These are phyloP conservation scores for Okapia johnstoni DNA, from an alignment of 2,113 vertebrate species.

Conservation along the genomic window DNA sequence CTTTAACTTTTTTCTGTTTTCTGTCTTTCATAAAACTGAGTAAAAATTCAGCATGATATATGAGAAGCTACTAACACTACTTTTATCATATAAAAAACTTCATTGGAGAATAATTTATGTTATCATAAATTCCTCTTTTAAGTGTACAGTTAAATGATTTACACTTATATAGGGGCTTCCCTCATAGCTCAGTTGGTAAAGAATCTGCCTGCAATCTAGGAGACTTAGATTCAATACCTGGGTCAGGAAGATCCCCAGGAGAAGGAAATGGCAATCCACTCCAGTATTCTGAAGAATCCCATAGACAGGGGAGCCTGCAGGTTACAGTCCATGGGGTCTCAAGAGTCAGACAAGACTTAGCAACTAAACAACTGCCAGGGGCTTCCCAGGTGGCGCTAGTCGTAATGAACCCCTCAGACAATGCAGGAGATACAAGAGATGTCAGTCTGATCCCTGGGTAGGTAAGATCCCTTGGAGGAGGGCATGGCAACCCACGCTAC, in stretches of 20 bases:
- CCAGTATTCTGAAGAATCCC: not conserved
- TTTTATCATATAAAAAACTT: not conserved
- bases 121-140: not conserved
- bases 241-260: not conserved
- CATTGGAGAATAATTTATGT: not conserved
- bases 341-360: not conserved
- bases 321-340: not conserved
- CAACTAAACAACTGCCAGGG: not conserved
- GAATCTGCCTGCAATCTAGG: not conserved
- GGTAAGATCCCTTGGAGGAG: not conserved
- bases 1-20: not conserved
- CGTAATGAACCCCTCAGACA: not conserved
- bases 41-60: not conserved
- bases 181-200: not conserved
- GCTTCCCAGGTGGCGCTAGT: not conserved
- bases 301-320: not conserved
- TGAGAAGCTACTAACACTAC: not conserved
- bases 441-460: not conserved
- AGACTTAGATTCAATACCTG: not conserved
- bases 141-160: not conserved
- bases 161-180: not conserved
- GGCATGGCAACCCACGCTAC: not conserved
- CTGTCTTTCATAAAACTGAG: not conserved
- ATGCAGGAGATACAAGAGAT: not conserved
- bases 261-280: not conserved